Conservation (phyloP, 2,888 invertebrate species). For the Eulithis prunata region DNA sequence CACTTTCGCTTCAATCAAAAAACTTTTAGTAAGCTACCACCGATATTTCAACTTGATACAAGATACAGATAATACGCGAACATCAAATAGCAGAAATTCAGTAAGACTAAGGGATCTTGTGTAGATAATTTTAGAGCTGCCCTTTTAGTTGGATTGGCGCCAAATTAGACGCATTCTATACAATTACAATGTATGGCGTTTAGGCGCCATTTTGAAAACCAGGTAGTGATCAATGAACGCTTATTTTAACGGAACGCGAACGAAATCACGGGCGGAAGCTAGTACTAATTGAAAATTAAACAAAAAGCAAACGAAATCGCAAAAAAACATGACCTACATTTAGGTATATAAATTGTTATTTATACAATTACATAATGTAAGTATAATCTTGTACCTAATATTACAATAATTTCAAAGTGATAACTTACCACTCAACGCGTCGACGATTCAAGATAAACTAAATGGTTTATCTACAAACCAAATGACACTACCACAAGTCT, state of each 20-base stretch:
- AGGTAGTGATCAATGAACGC: neutral
- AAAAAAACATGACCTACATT: neutral
- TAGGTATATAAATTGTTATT: neutral
- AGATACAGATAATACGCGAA: constrained; percentile 4
- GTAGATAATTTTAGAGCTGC: constrained; percentile 35
- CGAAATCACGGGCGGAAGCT: too few species aligned
- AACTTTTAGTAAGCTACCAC: neutral
- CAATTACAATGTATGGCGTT: constrained; percentile 32
- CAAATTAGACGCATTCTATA: constrained; percentile 24
- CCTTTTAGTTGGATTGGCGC: constrained; percentile 36
- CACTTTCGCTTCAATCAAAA: too few species aligned
- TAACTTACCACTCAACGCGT: constrained; percentile 32
- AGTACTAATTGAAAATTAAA: too few species aligned
- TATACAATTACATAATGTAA: neutral
- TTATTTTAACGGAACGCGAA: too few species aligned
- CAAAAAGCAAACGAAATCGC: constrained; percentile 29
- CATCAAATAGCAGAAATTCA: constrained; percentile 4
- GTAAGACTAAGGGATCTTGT: constrained; percentile 3
- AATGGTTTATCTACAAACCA: constrained; percentile 27
- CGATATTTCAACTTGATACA: neutral
- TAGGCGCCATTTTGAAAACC: constrained; percentile 23
- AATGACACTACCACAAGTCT: constrained; percentile 10
- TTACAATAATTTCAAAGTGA: constrained; percentile 13
- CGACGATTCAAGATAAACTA: constrained; percentile 37
- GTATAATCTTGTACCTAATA: constrained; percentile 5